Evolutionary conservation across 2,888 invertebrate species (phyloP), one percentile per base, ranked within the genome.

Genomic region (Nephrotoma appendiculata): DNA sequence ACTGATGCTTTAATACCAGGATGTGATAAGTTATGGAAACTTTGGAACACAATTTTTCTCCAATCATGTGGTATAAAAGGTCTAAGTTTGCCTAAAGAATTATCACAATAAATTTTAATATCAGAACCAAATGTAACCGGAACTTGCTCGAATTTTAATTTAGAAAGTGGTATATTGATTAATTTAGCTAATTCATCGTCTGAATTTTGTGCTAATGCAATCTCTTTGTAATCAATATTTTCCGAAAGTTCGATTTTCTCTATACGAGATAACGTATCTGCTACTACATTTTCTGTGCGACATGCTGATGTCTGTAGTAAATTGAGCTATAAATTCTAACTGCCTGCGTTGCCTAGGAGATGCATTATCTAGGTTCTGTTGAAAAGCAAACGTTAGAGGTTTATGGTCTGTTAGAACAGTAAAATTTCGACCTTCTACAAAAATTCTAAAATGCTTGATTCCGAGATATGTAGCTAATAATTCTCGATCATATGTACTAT

Each of bases 401-500:
- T 87, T 88, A 57, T 87, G 88, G 52, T 88, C 88, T 1, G 87
- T 19, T 19, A 19, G 19, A 19, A 19, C 19, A 19, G 19, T 19
- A 19, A 19, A 19, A 19, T 19, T 19, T 19, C 19, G 19, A 19
- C 19, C 19, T 19, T 19, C 19, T 19, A 19, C 19, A 19, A 19
- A 19, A 19, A 19, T 19, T 19, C 19, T 19, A 19, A 19, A 19
- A 19, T 19, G 19, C 19, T 19, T 19, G 19, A 19, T 19, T 19
- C 19, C 19, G 19, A 19, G 19, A 19, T 19, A 19, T 19, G 19
- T 19, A 19, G 19, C 19, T 86, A 48, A 48, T 15, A 91, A 88
- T 88, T 91, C 90, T 6, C 90, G 83, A 87, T 92, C 91, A 87
- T 90, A 91, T 0, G 87, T 52, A 41, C 86, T 84, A n/a, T n/a